Evolutionary conservation across 2,888 invertebrate species (phyloP).

Genomic region (Ligdia adustata): DNA sequence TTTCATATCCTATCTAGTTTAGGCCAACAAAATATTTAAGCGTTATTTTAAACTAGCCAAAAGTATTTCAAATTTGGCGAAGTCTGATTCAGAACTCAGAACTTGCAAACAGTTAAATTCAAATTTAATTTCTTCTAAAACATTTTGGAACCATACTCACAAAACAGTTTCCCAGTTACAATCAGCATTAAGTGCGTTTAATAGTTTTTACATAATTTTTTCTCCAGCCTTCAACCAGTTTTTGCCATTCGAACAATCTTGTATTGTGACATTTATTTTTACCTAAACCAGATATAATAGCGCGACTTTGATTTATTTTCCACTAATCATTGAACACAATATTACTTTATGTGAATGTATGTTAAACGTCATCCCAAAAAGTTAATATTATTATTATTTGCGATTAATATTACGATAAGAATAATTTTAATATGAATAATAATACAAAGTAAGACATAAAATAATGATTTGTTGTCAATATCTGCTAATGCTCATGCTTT

Average conservation of each 20-base stretch:
- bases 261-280: conserved; percentile 24
- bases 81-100: no score
- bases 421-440: background rate
- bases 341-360: background rate
- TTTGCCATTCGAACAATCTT: conserved; percentile 14
- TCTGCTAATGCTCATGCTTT: background rate
- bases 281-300: conserved; percentile 22
- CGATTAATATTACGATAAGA: background rate
- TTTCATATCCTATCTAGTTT: no score
- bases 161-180: background rate
- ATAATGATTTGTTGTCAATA: background rate
- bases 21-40: no score
- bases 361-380: background rate
- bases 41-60: no score
- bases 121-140: no score
- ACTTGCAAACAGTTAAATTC: no score
- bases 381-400: background rate
- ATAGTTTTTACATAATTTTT: conserved; percentile 28
- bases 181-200: conserved; percentile 25
- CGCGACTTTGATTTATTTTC: conserved; percentile 13
- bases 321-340: conserved; percentile 7
- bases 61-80: no score
- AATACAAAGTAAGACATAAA: background rate
- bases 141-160: no score
- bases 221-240: conserved; percentile 14